phyloP scores from a whole-genome alignment of 2,113 vertebrate species.

The Marcusenius ussheri region DNA sequence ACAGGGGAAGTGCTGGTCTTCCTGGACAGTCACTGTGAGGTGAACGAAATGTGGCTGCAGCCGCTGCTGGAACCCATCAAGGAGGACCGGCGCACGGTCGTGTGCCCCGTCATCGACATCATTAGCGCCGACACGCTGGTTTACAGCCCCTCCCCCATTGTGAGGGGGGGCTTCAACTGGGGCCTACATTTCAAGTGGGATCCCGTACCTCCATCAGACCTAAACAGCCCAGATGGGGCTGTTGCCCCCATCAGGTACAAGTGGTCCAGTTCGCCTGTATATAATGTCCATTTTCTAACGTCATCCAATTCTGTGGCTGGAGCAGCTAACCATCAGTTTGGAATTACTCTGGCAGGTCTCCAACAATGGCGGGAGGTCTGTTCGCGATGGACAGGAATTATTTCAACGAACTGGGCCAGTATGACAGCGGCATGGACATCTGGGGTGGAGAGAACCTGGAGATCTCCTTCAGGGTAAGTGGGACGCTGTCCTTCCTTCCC shows the following conservation, averaged over 20 bases:
- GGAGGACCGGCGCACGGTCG: constrained; percentile 67
- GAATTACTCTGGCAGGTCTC: constrained; percentile 64
- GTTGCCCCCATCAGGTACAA: constrained; percentile 77
- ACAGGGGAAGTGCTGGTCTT: constrained; percentile 88
- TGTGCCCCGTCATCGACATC: constrained; percentile 96
- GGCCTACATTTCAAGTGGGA: constrained; percentile 99
- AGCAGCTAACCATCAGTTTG: background rate
- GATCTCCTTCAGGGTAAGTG: constrained; percentile 88
- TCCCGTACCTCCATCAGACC: constrained; percentile 75
- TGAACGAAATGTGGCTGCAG: constrained; percentile 83
- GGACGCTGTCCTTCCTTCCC: background rate
- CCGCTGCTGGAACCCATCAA: constrained; percentile 73
- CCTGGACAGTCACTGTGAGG: constrained; percentile 96
- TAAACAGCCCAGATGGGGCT: constrained; percentile 64
- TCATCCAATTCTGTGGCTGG: background rate
- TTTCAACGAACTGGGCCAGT: constrained; percentile 84
- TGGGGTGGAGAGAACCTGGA: constrained; percentile 98
- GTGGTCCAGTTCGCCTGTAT: background rate
- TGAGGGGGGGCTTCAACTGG: constrained; percentile 96
- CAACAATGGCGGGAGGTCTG: constrained; percentile 95
- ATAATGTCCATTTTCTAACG: background rate
- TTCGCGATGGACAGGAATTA: constrained; percentile 93
- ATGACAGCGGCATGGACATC: constrained; percentile 95
- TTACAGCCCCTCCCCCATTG: constrained; percentile 87
- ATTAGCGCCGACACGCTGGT: constrained; percentile 87